Percentiles rank a stretch among this genome's conserved stretches.
These are phyloP conservation scores for Himalopsyche tibetana DNA, from an alignment of 2,888 invertebrate species.

Conservation along the genomic window DNA sequence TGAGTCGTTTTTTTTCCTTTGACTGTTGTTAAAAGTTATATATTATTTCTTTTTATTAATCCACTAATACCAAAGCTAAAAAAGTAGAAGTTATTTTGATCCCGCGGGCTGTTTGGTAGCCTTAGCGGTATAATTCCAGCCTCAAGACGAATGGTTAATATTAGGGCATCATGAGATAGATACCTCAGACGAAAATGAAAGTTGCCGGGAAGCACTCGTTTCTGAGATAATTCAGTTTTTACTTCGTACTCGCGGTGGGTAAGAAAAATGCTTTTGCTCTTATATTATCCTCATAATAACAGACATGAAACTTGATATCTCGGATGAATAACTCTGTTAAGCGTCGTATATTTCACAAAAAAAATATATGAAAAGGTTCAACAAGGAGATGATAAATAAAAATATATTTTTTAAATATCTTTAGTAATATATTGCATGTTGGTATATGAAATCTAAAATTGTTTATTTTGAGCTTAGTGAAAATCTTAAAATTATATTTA, in stretches of 20 bases:
- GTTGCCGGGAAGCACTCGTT: background rate
- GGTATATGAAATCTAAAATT: too few relatives aligned
- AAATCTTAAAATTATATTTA: too few relatives aligned
- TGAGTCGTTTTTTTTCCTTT: too few relatives aligned
- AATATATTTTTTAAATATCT: too few relatives aligned
- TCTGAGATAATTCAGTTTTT: slow-evolving; percentile 22
- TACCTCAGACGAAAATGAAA: slow-evolving; percentile 11
- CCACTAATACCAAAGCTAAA: too few relatives aligned
- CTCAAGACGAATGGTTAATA: background rate
- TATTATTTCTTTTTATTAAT: too few relatives aligned
- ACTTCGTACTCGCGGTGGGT: background rate
- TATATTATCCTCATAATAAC: background rate
- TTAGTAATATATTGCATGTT: too few relatives aligned
- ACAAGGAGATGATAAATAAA: too few relatives aligned
- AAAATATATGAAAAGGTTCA: too few relatives aligned
- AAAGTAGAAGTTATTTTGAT: background rate
- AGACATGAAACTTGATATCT: slow-evolving; percentile 20
- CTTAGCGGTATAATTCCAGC: background rate
- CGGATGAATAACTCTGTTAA: slow-evolving; percentile 17
- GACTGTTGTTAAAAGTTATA: too few relatives aligned
- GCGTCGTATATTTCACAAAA: background rate
- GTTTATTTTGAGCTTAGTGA: too few relatives aligned
- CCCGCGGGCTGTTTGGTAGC: background rate
- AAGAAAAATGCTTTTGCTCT: background rate
- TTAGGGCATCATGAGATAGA: background rate